Evolutionary conservation across 2,888 invertebrate species (phyloP).

Genomic region (Drosophila acutilabella): DNA sequence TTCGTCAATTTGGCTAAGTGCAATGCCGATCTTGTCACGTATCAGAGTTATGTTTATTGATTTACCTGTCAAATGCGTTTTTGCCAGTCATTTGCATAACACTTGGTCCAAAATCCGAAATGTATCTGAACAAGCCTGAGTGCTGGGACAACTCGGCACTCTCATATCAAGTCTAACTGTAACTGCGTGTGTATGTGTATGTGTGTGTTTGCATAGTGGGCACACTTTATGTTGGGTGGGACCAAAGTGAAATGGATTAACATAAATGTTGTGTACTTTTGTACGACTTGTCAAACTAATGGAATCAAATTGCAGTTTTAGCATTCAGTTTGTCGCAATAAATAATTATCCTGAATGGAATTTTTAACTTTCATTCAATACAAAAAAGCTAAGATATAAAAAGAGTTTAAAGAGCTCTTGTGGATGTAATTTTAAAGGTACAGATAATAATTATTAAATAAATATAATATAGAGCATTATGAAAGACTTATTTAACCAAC

Average conservation of each 20-base stretch:
- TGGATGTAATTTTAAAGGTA: too few species aligned
- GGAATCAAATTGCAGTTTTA: constrained; percentile 6
- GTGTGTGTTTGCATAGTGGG: constrained; percentile 48
- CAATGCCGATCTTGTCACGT: constrained; percentile 60
- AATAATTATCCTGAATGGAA: background rate
- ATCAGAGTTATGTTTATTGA: constrained; percentile 76
- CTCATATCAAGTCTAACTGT: constrained; percentile 9
- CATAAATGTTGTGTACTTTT: constrained; percentile 14
- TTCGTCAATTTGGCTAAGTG: constrained; percentile 49
- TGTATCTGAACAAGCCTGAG: constrained; percentile 9
- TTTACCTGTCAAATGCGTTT: constrained; percentile 69
- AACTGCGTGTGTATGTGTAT: background rate
- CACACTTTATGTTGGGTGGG: constrained; percentile 30
- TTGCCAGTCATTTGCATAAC: constrained; percentile 60
- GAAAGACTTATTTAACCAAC: too few species aligned
- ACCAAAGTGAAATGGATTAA: constrained; percentile 30
- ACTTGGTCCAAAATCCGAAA: constrained; percentile 26
- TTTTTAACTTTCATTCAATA: too few species aligned
- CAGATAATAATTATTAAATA: too few species aligned
- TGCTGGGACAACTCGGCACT: constrained; percentile 16
- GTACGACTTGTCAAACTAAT: background rate
- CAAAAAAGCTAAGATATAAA: too few species aligned
- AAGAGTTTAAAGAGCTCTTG: too few species aligned
- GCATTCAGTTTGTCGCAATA: background rate
- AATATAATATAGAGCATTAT: too few species aligned